phyloP scores from a whole-genome alignment of 2,888 invertebrate genomes.

The Melanophora roralis region DNA sequence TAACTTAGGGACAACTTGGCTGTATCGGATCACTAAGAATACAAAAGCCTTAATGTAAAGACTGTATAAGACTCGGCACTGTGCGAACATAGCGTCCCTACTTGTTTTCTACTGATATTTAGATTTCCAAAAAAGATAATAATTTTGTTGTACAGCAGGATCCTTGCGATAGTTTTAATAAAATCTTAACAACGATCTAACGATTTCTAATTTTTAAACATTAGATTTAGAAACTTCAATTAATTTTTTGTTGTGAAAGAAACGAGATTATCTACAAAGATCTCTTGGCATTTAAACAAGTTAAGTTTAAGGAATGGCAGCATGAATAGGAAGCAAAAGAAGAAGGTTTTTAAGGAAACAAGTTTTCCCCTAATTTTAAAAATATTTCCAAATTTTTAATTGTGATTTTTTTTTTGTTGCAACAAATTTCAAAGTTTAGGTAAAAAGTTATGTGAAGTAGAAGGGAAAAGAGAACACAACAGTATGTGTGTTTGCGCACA shows the following conservation, averaged over 20 bases:
- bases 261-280: not conserved
- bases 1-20: no score
- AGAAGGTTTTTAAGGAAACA: slow-evolving; percentile 33
- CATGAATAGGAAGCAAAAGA: slow-evolving; percentile 8
- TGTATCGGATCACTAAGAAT: no score
- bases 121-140: no score
- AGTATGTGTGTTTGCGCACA: not conserved
- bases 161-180: no score
- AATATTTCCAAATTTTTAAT: slow-evolving; percentile 42
- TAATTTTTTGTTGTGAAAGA: not conserved
- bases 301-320: not conserved
- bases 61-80: no score
- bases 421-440: slow-evolving; percentile 45
- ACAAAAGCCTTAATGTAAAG: no score
- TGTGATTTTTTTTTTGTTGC: not conserved
- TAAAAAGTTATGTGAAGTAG: slow-evolving; percentile 35
- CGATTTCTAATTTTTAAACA: slow-evolving; percentile 43
- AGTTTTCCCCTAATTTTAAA: slow-evolving; percentile 35
- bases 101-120: no score
- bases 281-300: not conserved
- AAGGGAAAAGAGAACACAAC: slow-evolving; percentile 18
- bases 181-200: slow-evolving; percentile 37
- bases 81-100: no score
- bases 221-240: slow-evolving; percentile 23
- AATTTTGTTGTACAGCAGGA: no score